Evolutionary conservation across 2,797 vertebrate species (phyloP).

Genomic region (Bradypodion ventrale): DNA sequence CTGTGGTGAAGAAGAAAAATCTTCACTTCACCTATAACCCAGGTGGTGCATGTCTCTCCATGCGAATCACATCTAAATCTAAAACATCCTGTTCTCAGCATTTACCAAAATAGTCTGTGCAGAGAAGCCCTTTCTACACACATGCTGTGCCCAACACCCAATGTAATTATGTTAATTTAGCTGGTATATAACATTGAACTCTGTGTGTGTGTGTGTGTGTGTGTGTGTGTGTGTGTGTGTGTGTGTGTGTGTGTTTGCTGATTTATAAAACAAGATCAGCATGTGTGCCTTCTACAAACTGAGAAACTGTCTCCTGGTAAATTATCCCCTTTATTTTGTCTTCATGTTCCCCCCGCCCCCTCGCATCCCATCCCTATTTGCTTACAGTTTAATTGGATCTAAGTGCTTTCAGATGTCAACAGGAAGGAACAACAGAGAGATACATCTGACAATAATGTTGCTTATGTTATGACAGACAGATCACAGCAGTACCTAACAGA

Average conservation of each 20-base stretch:
- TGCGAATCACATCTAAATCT: not conserved
- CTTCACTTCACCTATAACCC: not conserved
- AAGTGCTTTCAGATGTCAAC: conserved; percentile 9
- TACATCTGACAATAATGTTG: conserved; percentile 17
- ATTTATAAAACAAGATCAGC: not conserved
- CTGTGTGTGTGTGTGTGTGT: too few relatives aligned
- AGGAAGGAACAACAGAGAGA: conserved; percentile 19
- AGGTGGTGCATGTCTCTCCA: not conserved
- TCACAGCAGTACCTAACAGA: conserved; percentile 23
- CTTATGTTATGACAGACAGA: not conserved
- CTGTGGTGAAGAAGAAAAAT: not conserved
- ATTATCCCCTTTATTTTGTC: not conserved
- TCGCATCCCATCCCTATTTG: not conserved
- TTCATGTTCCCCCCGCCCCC: not conserved
- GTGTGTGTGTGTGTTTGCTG: too few relatives aligned
- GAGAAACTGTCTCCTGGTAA: not conserved
- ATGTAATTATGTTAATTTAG: not conserved
- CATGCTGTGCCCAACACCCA: not conserved
- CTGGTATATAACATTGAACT: not conserved
- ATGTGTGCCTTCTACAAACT: not conserved
- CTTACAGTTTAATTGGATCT: not conserved
- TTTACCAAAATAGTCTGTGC: not conserved
- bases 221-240: too few relatives aligned
- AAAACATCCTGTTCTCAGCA: not conserved
- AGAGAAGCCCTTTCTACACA: not conserved